Percentiles rank a stretch among this genome's conserved stretches.
These are phyloP conservation scores for Strigamia crassipes DNA, from an alignment of 2,888 invertebrate genomes.

Conservation along the genomic window DNA sequence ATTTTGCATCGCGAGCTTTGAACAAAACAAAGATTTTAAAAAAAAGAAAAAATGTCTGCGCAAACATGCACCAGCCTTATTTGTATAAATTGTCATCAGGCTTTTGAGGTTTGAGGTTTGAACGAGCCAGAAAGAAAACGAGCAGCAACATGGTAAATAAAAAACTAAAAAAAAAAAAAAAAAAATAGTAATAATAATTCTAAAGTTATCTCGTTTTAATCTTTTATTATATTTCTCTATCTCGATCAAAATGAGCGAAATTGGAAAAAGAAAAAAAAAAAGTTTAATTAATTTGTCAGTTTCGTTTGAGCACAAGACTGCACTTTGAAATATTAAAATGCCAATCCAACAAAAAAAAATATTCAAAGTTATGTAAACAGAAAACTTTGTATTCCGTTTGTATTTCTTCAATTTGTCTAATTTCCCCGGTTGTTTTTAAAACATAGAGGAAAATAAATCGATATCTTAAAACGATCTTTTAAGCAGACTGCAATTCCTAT, in stretches of 20 bases:
- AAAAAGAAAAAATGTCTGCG: neutral
- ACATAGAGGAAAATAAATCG: no score
- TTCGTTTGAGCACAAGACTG: neutral
- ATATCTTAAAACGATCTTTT: neutral
- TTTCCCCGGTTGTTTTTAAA: neutral
- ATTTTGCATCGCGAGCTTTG: neutral
- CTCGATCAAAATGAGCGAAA: neutral
- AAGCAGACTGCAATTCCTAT: neutral
- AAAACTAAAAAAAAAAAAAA: no score
- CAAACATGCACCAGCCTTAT: neutral
- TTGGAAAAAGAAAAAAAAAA: neutral
- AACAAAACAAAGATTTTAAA: neutral
- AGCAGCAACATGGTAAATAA: no score
- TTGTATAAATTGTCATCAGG: neutral
- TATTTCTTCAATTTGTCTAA: neutral
- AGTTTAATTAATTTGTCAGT: conserved; percentile 19
- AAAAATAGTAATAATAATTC: neutral
- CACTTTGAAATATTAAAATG: neutral
- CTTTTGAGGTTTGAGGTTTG: neutral
- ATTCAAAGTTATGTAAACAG: neutral
- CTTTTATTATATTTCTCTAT: neutral
- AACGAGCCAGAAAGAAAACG: no score
- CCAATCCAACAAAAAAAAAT: neutral
- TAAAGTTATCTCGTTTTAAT: neutral
- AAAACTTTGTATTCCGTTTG: neutral